These are phyloP conservation scores for Phymatocera aterrima DNA, from an alignment of 2,888 invertebrate species.

Conservation along the genomic window DNA sequence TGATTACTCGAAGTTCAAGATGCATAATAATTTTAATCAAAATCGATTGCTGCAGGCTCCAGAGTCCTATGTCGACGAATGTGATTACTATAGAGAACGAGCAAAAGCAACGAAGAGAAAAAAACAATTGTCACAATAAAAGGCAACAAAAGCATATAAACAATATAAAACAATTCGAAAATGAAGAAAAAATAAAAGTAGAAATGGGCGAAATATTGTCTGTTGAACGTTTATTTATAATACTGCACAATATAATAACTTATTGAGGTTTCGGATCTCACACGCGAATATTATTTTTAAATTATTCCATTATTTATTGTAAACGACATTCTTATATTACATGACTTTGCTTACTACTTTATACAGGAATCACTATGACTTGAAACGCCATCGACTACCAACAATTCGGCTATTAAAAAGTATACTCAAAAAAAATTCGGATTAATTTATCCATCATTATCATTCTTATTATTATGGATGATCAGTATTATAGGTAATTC, in stretches of 20 bases:
- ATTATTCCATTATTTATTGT: slow-evolving; percentile 39
- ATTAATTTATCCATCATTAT: slow-evolving; percentile 8
- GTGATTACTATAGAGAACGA: neutral
- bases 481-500: neutral
- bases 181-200: neutral
- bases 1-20: neutral
- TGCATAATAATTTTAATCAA: neutral
- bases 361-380: slow-evolving; percentile 60
- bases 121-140: no score
- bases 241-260: slow-evolving; percentile 67
- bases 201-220: neutral
- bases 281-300: slow-evolving; percentile 20
- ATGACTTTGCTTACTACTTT: slow-evolving; percentile 55
- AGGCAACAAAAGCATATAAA: no score
- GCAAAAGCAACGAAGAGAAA: neutral
- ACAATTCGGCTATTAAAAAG: slow-evolving; percentile 49
- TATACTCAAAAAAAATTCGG: slow-evolving; percentile 25
- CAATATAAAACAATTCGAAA: no score
- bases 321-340: slow-evolving; percentile 45
- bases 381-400: slow-evolving; percentile 51
- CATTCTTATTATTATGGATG: neutral
- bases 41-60: neutral
- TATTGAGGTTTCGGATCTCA: slow-evolving; percentile 7
- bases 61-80: neutral
- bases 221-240: slow-evolving; percentile 64